phyloP scores from a whole-genome alignment of 2,888 invertebrate genomes.

The Clitarchus hookeri region DNA sequence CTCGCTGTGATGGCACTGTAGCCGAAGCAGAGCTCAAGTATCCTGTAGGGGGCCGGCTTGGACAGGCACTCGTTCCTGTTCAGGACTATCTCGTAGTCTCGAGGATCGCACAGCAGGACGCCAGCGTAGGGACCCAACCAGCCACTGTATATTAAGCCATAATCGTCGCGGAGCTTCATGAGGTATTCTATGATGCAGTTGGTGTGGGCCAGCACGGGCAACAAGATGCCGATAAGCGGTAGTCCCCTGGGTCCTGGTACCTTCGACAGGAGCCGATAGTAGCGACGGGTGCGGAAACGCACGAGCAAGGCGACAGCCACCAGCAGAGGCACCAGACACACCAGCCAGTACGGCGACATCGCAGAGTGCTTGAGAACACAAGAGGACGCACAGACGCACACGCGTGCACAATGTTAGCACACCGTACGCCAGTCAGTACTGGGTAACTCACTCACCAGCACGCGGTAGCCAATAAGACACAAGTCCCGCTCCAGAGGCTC shows the following conservation, averaged over 20 bases:
- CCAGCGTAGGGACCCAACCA: conserved; percentile 29
- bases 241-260: conserved; percentile 29
- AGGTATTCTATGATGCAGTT: conserved; percentile 21
- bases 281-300: conserved; percentile 16
- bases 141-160: conserved; percentile 17
- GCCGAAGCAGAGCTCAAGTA: no score
- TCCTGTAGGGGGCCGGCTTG: conserved; percentile 20
- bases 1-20: no score
- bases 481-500: no score
- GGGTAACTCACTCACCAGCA: no score
- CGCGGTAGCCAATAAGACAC: no score
- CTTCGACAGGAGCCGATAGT: conserved; percentile 27
- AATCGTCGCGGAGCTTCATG: conserved; percentile 17
- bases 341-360: not conserved
- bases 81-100: conserved; percentile 19
- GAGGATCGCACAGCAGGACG: conserved; percentile 21
- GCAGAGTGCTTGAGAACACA: no score
- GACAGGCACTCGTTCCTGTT: conserved; percentile 27
- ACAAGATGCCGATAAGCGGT: conserved; percentile 29
- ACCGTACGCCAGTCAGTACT: no score
- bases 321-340: not conserved
- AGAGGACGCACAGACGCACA: no score
- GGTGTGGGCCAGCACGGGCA: conserved; percentile 26
- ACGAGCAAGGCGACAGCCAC: not conserved
- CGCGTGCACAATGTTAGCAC: no score